Evolutionary conservation across 2,797 vertebrate genomes (phyloP).

Genomic region (Myotis findleyi): DNA sequence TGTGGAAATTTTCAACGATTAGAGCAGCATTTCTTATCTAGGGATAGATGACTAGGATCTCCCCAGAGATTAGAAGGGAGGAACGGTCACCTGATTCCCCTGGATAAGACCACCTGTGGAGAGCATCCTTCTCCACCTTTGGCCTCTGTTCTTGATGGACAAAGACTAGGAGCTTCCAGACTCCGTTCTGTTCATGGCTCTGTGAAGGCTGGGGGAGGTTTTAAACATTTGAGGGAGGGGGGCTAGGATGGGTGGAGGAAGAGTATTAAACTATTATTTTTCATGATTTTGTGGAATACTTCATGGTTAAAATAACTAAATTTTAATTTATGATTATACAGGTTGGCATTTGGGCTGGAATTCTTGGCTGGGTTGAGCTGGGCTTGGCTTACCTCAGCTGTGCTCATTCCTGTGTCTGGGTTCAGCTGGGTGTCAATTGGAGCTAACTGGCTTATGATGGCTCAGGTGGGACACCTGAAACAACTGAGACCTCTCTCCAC

Average conservation of each 20-base stretch:
- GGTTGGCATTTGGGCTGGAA: neutral
- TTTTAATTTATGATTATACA: constrained; percentile 40
- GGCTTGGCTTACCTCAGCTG: neutral
- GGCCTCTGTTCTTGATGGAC: neutral
- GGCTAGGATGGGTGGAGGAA: neutral
- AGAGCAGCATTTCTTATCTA: constrained; percentile 20
- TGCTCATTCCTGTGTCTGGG: neutral
- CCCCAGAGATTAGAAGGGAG: neutral
- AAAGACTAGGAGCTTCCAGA: neutral
- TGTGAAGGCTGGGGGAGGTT: neutral
- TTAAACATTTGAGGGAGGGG: neutral
- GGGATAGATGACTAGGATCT: neutral
- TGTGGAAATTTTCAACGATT: constrained; percentile 41
- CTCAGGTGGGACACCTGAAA: neutral
- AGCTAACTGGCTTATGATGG: neutral
- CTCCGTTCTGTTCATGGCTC: neutral
- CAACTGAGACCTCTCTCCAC: neutral
- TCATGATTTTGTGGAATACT: constrained; percentile 22
- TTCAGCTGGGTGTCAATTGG: neutral
- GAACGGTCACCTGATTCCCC: neutral
- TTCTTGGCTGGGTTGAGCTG: neutral
- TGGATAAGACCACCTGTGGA: neutral
- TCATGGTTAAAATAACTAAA: neutral
- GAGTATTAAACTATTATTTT: constrained; percentile 30
- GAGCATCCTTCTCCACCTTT: neutral